Conservation (phyloP, 2,888 invertebrate genomes). For the Diogma glabrata region DNA sequence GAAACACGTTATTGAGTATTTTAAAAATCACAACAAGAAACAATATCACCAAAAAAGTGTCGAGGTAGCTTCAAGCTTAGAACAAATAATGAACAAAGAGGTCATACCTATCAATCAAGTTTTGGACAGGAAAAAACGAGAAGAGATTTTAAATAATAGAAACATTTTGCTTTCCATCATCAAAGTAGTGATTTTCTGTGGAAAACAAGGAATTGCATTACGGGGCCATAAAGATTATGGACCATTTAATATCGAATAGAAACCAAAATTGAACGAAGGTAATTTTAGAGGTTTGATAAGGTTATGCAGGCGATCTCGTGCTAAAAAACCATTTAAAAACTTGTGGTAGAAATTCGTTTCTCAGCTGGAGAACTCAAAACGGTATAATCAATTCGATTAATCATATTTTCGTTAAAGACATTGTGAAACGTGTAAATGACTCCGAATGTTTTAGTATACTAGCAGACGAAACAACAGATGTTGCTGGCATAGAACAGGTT, state of each 20-base stretch:
- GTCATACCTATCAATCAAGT: not conserved
- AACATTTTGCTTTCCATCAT: not conserved
- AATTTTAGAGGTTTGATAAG: not conserved
- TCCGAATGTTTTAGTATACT: slow-evolving; percentile 1
- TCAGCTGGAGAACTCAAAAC: too few species aligned
- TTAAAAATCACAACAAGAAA: not conserved
- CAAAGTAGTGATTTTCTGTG: slow-evolving; percentile 1
- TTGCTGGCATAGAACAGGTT: not conserved
- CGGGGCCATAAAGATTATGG: not conserved
- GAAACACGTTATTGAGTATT: not conserved
- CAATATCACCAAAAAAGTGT: not conserved
- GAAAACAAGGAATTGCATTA: not conserved
- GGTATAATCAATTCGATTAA: too few species aligned
- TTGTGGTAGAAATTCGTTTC: too few species aligned
- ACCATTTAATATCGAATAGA: not conserved
- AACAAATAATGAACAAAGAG: not conserved
- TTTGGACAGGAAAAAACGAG: not conserved
- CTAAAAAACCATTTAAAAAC: too few species aligned
- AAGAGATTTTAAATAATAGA: slow-evolving; percentile 1
- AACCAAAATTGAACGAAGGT: not conserved
- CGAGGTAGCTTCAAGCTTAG: not conserved
- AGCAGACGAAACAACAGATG: not conserved
- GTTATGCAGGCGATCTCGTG: too few species aligned
- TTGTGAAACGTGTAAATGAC: not conserved
- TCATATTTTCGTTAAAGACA: too few species aligned